These are phyloP conservation scores for Caerostris extrusa DNA, from an alignment of 1,140 invertebrate genomes.

Conservation along the genomic window DNA sequence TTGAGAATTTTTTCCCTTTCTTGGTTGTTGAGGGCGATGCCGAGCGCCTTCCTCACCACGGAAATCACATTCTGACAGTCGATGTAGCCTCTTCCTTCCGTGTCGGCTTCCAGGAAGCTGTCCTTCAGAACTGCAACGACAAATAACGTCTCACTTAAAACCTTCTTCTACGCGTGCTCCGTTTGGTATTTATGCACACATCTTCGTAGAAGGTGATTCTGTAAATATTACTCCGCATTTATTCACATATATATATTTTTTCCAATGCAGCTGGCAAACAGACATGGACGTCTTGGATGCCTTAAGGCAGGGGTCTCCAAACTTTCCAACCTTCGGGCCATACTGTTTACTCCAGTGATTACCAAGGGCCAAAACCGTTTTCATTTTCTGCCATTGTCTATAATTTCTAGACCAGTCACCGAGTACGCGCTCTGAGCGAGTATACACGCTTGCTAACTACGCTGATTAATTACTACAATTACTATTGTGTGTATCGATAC, in stretches of 20 bases:
- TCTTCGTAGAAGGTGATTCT: neutral
- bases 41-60: conserved; percentile 63
- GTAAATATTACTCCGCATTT: neutral
- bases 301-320: too few relatives aligned
- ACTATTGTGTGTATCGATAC: too few relatives aligned
- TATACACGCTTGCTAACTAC: too few relatives aligned
- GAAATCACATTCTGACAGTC: conserved; percentile 69
- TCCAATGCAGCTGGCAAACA: neutral
- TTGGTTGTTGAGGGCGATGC: conserved; percentile 50
- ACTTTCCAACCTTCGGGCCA: too few relatives aligned
- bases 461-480: too few relatives aligned
- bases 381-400: too few relatives aligned
- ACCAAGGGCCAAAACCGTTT: too few relatives aligned
- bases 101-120: conserved; percentile 73
- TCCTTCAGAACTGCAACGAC: conserved; percentile 67
- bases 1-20: conserved; percentile 73
- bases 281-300: too few relatives aligned
- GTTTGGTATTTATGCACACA: neutral
- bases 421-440: too few relatives aligned
- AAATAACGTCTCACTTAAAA: neutral
- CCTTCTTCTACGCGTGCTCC: neutral
- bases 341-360: too few relatives aligned
- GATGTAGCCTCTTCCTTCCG: conserved; percentile 76
- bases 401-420: too few relatives aligned
- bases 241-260: neutral